Percentiles rank a stretch among this genome's conserved stretches.
Evolutionary conservation across 2,113 vertebrate genomes (phyloP).

Genomic region (Grammomys surdaster): DNA sequence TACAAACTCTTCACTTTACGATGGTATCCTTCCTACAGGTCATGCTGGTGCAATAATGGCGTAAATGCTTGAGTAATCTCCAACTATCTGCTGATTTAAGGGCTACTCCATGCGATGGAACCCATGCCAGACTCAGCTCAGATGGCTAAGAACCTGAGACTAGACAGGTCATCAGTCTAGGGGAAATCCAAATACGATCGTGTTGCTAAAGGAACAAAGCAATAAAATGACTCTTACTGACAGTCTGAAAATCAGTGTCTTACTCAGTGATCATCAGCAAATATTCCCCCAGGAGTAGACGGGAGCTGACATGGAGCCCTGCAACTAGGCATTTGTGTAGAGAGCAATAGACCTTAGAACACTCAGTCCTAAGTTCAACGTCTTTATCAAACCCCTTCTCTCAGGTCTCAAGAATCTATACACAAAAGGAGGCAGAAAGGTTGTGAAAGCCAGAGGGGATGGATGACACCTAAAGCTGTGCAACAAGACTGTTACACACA

Average conservation of each 20-base stretch:
- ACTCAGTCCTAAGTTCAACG: not conserved
- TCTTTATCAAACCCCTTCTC: not conserved
- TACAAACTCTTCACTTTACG: not conserved
- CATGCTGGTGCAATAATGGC: not conserved
- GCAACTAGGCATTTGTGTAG: not conserved
- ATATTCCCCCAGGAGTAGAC: not conserved
- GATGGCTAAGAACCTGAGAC: not conserved
- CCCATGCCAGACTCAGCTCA: not conserved
- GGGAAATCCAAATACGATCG: not conserved
- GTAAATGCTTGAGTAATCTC: not conserved
- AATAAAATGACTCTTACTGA: not conserved
- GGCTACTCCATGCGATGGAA: not conserved
- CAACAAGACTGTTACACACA: not conserved
- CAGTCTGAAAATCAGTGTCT: not conserved
- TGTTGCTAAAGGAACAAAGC: not conserved
- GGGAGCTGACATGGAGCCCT: not conserved
- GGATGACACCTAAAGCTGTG: not conserved
- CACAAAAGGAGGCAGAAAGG: not conserved
- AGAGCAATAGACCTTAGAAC: not conserved
- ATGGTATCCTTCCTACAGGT: not conserved
- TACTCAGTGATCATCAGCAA: not conserved
- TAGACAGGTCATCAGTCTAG: not conserved
- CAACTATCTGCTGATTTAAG: not conserved
- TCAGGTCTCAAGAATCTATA: not conserved
- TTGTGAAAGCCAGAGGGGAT: not conserved